These are phyloP conservation scores for Heteropelma amictum DNA, from an alignment of 2,888 invertebrate genomes.

Conservation along the genomic window DNA sequence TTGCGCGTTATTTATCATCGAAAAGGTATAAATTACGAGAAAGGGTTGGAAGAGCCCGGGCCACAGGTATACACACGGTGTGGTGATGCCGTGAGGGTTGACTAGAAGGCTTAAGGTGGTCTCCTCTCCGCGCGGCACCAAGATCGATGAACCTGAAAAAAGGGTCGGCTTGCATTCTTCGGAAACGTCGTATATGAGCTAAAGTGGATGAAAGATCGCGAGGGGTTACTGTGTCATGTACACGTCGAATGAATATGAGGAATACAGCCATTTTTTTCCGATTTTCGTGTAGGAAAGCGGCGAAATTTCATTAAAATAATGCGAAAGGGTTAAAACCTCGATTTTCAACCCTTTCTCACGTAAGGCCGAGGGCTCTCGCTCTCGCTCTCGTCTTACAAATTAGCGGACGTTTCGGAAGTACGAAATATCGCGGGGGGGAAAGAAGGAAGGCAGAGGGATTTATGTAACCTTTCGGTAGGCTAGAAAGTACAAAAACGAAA, in stretches of 20 bases:
- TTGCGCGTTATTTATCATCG: constrained; percentile 44
- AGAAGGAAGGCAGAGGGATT: not conserved
- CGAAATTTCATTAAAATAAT: constrained; percentile 18
- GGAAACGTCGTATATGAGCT: not conserved
- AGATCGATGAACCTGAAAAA: constrained; percentile 48
- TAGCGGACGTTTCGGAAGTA: not conserved
- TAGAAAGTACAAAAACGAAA: constrained; percentile 1
- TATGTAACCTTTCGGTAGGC: not conserved
- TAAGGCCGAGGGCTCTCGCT: not conserved
- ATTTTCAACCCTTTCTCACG: constrained; percentile 31
- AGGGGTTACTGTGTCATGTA: constrained; percentile 6
- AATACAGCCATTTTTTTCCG: too few relatives aligned
- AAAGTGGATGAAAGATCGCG: constrained; percentile 17
- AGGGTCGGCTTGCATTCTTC: constrained; percentile 42
- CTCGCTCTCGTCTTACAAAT: not conserved
- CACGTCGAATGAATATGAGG: constrained; percentile 29
- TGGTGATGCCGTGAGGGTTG: constrained; percentile 10
- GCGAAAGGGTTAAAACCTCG: constrained; percentile 41
- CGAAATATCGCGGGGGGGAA: not conserved
- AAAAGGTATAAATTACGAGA: constrained; percentile 54
- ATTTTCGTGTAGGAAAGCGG: not conserved
- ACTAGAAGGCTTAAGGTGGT: constrained; percentile 9
- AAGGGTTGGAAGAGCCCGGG: constrained; percentile 35
- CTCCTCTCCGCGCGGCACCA: constrained; percentile 22
- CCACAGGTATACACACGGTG: constrained; percentile 36